Conservation (phyloP, 2,888 invertebrate genomes). For the Idaea biselata region DNA sequence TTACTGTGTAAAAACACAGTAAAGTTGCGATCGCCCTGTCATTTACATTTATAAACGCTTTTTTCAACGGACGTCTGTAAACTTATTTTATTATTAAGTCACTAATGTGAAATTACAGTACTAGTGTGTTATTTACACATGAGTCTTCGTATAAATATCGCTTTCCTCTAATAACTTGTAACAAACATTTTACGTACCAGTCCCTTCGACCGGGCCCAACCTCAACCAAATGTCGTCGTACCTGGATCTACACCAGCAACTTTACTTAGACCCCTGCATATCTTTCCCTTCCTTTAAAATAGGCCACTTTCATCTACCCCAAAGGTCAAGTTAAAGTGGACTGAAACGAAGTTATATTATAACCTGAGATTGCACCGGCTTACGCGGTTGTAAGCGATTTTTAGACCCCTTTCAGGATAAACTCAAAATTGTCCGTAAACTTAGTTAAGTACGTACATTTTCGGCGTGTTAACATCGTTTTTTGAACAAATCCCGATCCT, state of each 20-base stretch:
- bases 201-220: background rate
- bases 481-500: background rate
- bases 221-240: constrained; percentile 1
- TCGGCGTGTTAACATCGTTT: background rate
- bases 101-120: no score
- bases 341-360: background rate
- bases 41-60: no score
- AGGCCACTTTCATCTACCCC: background rate
- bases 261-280: background rate
- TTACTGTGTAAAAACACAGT: no score
- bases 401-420: constrained; percentile 36
- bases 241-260: background rate
- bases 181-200: background rate
- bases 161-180: background rate
- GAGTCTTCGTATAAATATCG: background rate
- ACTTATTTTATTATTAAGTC: no score
- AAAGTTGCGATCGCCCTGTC: no score
- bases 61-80: no score
- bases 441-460: constrained; percentile 23
- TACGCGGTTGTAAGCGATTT: constrained; percentile 39
- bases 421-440: constrained; percentile 26
- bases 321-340: background rate
- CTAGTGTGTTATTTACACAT: no score
- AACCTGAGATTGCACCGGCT: background rate
- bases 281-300: background rate